Base-by-base conservation (phyloP, 2,797 vertebrate species). In the Lacerta agilis region DNA sequence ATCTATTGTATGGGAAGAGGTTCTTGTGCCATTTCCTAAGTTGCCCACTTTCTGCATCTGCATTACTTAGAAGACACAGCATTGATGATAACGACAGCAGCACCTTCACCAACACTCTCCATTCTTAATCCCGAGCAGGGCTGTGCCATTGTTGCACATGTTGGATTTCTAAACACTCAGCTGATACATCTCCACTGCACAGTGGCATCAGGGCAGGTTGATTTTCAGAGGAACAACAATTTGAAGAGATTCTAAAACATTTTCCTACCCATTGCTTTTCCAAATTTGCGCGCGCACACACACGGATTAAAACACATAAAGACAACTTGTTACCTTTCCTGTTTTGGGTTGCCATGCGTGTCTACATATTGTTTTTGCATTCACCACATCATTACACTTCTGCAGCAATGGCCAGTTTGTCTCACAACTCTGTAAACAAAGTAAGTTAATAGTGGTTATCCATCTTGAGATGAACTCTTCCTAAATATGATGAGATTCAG, bases 301-400 rank as follows among this genome's bases (percentile, higher is more conserved):
- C 25, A 33, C 1, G 55, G 79, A 88, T 87, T 58, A 85, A 91
- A 90, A 88, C 11, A 75, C 3, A 86, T 27, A 77, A 45, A 89
- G 89, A 36, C 5, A 58, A 13, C 1, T 45, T 55, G 33, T 95
- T 93, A 99, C 99, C 97, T 98, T 97, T 36, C 97, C 98, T 4
- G 86, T 91, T 75, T 87, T 86, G 0, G 98, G 98, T 90, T 98
- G 98, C 98, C 98, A 99, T 73, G 97, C 96, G 85, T 99, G 97
- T 55, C 99, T 97, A 94, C 99, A 99, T 92, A 99, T 97, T 83
- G 98, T 98, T 94, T 97, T 98, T n/a, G 98, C 98, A 77, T 97
- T 98, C 89, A 96, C 95, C 92, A 98, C 94, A 83, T 99, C 99
- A 5, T 97, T 99, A 86, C 97, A 98, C 92, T 98, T 99, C 95